These are phyloP conservation scores for Tenthredo mesomela DNA, from an alignment of 2,888 invertebrate genomes.

Conservation along the genomic window DNA sequence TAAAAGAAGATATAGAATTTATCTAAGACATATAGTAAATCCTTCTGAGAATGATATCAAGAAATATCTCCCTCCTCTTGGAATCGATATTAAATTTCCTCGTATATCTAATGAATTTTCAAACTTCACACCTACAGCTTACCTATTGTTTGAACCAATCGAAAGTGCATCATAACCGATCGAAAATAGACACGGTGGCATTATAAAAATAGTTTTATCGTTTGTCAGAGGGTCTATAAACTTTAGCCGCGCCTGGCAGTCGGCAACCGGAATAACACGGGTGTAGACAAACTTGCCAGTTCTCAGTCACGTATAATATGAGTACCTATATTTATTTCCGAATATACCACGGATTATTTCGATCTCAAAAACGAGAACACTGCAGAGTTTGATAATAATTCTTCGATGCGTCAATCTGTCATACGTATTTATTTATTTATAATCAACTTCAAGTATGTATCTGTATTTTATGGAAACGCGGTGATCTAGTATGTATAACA, in stretches of 20 bases:
- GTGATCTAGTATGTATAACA: neutral
- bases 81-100: neutral
- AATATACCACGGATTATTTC: neutral
- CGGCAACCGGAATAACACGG: neutral
- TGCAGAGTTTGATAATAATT: neutral
- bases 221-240: neutral
- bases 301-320: neutral
- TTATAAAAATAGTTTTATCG: neutral
- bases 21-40: neutral
- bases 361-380: neutral
- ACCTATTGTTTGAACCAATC: conserved; percentile 36
- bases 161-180: conserved; percentile 32
- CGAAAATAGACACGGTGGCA: conserved; percentile 15
- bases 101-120: neutral
- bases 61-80: neutral
- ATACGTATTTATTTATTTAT: neutral
- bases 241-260: neutral
- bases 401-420: neutral
- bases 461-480: neutral
- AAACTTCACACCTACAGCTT: neutral
- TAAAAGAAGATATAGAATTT: neutral
- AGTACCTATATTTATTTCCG: neutral
- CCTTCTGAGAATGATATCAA: neutral
- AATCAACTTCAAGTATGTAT: neutral
- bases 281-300: neutral